Percentiles rank a stretch among this genome's conserved stretches.
Evolutionary conservation across 2,888 invertebrate genomes (phyloP).

Genomic region (Cepaea hortensis): DNA sequence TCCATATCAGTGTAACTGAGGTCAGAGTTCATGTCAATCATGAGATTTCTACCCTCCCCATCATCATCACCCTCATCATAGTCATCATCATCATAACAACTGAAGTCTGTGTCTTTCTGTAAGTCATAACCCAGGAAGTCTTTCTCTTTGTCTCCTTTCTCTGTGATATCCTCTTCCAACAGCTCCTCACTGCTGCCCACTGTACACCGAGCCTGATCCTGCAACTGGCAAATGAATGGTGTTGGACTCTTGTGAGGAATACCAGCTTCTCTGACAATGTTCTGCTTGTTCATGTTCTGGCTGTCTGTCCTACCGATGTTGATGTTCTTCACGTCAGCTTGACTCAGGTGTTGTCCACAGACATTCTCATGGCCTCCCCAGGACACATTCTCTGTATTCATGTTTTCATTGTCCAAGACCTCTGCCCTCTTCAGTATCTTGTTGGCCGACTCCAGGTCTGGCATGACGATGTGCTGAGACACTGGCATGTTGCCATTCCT

Average conservation of each 20-base stretch:
- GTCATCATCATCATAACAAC: constrained; percentile 3
- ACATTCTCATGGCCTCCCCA: not conserved
- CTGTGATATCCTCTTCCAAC: constrained; percentile 21
- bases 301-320: not conserved
- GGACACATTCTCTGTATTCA: not conserved
- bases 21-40: constrained; percentile 47
- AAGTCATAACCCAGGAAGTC: constrained; percentile 41
- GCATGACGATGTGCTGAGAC: not conserved
- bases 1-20: constrained; percentile 70
- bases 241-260: not conserved
- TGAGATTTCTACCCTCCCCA: constrained; percentile 42
- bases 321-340: too few species aligned
- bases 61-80: constrained; percentile 39
- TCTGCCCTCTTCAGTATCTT: constrained; percentile 4
- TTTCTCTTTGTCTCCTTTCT: constrained; percentile 48
- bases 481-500: constrained; percentile 24
- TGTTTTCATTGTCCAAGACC: constrained; percentile 21
- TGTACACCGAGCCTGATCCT: not conserved
- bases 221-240: constrained; percentile 25
- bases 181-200: constrained; percentile 6
- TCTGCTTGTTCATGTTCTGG: not conserved
- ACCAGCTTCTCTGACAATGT: constrained; percentile 19
- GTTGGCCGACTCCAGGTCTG: not conserved
- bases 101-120: not conserved
- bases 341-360: not conserved